Conservation (phyloP, 1,140 invertebrate genomes). For the Drosophila ironensis region DNA sequence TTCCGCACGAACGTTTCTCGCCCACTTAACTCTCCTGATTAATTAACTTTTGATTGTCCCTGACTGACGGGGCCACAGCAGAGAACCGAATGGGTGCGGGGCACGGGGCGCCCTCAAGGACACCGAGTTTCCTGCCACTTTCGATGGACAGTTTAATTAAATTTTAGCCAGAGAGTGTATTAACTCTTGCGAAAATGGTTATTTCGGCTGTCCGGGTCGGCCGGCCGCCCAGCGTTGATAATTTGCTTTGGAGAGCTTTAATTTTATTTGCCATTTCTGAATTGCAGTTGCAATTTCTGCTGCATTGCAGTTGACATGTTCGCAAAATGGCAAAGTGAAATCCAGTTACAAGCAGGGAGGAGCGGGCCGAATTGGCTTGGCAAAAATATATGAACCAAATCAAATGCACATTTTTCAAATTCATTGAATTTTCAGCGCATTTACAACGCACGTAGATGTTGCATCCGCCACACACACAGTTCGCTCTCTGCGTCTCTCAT, state of each 20-base stretch:
- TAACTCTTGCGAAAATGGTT: constrained; percentile 32
- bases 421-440: constrained; percentile 71
- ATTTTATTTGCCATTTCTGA: constrained; percentile 78
- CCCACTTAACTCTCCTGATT: constrained; percentile 23
- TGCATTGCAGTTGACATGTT: constrained; percentile 75
- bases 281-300: constrained; percentile 64
- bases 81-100: background rate
- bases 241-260: constrained; percentile 62
- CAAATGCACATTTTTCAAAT: constrained; percentile 78
- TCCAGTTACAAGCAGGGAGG: background rate
- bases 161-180: constrained; percentile 31
- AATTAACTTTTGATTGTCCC: constrained; percentile 46
- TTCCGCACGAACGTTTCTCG: constrained; percentile 24
- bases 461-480: background rate
- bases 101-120: constrained; percentile 16
- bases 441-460: constrained; percentile 25
- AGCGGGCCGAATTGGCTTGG: constrained; percentile 11
- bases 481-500: constrained; percentile 10
- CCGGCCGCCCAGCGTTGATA: constrained; percentile 27
- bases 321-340: constrained; percentile 41
- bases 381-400: constrained; percentile 69
- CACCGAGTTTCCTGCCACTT: constrained; percentile 7
- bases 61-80: background rate
- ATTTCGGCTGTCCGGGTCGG: constrained; percentile 11
- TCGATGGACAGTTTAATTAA: constrained; percentile 36